Percentiles rank a stretch among this genome's conserved stretches.
Evolutionary conservation across 2,113 vertebrate species (phyloP).

Genomic region (Cardinalis cardinalis): DNA sequence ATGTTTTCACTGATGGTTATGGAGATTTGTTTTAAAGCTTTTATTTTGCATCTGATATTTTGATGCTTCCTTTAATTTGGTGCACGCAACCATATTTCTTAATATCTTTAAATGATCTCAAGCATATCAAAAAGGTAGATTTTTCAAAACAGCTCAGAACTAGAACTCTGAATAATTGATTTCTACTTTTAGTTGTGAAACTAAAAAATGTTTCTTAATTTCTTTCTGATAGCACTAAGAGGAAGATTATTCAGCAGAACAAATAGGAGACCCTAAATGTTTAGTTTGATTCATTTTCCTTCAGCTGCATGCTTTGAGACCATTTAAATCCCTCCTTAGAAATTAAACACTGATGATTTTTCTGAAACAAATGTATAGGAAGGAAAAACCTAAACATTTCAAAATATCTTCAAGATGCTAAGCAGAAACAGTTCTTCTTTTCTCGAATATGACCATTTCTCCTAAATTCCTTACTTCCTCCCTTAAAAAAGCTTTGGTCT

Average conservation of each 20-base stretch:
- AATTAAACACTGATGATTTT: background rate
- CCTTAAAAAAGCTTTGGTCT: background rate
- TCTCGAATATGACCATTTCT: background rate
- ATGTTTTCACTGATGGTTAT: background rate
- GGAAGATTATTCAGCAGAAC: constrained; percentile 30
- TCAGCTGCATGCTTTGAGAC: background rate
- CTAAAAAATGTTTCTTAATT: constrained; percentile 22
- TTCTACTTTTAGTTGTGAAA: background rate
- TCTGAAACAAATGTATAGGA: background rate
- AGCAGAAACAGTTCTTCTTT: background rate
- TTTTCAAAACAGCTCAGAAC: constrained; percentile 29
- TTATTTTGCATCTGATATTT: constrained; percentile 1
- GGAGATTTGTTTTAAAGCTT: constrained; percentile 15
- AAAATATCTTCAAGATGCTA: background rate
- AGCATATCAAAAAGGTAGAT: constrained; percentile 16
- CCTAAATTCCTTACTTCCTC: background rate
- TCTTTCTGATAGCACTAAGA: constrained; percentile 8
- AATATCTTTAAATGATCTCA: constrained; percentile 26
- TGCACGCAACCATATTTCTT: background rate
- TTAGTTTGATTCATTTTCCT: constrained; percentile 17
- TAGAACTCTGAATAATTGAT: constrained; percentile 30
- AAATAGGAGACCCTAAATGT: background rate
- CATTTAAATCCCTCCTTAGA: constrained; percentile 15
- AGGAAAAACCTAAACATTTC: background rate
- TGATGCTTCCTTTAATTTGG: constrained; percentile 2